phyloP scores from a whole-genome alignment of 2,888 invertebrate species.

The Idaea dimidiata region DNA sequence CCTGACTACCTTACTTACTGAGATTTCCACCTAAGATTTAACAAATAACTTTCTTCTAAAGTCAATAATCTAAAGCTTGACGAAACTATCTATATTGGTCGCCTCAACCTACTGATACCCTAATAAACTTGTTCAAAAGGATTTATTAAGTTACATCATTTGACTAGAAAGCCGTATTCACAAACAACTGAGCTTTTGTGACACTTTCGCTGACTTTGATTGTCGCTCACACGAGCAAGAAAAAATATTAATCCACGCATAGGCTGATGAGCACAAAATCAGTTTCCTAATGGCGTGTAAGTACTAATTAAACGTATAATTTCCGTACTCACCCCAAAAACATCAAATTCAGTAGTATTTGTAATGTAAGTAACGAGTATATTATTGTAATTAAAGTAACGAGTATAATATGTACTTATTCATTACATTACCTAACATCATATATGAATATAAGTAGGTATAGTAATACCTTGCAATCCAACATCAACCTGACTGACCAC shows the following conservation, averaged over 20 bases:
- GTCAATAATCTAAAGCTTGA: neutral
- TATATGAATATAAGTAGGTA: no score
- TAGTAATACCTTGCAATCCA: neutral
- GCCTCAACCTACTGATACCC: neutral
- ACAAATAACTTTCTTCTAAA: neutral
- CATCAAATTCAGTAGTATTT: neutral
- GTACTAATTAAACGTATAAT: neutral
- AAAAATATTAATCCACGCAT: no score
- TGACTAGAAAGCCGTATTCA: no score
- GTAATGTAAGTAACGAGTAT: neutral
- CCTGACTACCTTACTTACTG: slow-evolving; percentile 32
- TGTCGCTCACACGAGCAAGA: no score
- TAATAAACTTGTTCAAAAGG: neutral
- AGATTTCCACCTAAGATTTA: neutral
- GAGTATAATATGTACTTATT: no score
- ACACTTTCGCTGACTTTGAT: no score
- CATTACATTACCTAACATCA: no score
- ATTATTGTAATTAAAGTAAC: no score
- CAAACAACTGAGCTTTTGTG: no score
- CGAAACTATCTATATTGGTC: neutral
- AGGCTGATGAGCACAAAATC: no score
- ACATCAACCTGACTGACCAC: neutral
- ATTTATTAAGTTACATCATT: neutral
- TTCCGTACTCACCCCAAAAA: neutral
- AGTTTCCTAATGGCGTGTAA: neutral